phyloP scores from a whole-genome alignment of 2,113 vertebrate genomes.

The Hipposideros armiger region DNA sequence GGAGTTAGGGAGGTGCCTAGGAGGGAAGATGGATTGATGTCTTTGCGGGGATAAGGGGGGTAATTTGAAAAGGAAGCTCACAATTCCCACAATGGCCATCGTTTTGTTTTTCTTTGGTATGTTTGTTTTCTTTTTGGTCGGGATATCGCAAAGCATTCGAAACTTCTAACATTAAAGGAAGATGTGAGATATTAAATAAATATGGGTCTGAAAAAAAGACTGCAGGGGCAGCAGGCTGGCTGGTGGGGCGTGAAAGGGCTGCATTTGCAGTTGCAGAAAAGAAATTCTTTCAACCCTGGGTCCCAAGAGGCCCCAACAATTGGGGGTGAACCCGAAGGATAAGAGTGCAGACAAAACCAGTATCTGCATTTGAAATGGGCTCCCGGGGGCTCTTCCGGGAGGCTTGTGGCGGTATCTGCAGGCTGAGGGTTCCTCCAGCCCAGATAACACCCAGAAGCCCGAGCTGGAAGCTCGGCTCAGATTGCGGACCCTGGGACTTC shows the following conservation, averaged over 20 bases:
- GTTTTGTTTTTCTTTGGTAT: conserved; percentile 1
- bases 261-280: not conserved
- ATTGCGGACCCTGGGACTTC: not conserved
- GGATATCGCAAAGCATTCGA: not conserved
- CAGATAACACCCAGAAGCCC: not conserved
- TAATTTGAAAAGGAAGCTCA: not conserved
- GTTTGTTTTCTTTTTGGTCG: not conserved
- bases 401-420: not conserved
- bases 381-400: not conserved
- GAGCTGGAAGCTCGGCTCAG: not conserved
- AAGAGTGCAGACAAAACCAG: conserved; percentile 48
- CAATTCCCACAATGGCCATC: not conserved
- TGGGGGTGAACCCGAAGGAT: not conserved
- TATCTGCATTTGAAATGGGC: conserved; percentile 66
- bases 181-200: not conserved
- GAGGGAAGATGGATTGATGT: not conserved
- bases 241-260: not conserved
- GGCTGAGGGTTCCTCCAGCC: not conserved
- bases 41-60: not conserved
- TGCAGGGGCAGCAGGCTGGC: not conserved
- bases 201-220: not conserved
- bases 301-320: conserved; percentile 4
- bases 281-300: not conserved
- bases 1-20: not conserved
- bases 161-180: not conserved